Percentiles rank a stretch among this genome's conserved stretches.
Evolutionary conservation across 1,140 invertebrate species (phyloP).

Genomic region (Sycophaga agraensis): DNA sequence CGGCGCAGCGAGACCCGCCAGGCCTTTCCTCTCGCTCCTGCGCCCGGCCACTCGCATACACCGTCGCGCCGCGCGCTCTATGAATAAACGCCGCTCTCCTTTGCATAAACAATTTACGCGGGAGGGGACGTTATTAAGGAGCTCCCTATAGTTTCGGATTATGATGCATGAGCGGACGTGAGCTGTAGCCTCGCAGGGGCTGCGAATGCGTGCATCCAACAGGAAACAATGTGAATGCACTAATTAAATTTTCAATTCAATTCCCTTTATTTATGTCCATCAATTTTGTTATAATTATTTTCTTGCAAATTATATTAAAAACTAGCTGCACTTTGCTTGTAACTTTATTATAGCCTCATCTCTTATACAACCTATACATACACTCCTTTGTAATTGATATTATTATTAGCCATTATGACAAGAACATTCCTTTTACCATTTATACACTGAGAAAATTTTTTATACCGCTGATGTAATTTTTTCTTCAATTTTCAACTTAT

Average conservation of each 20-base stretch:
- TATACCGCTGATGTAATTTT: too few relatives aligned
- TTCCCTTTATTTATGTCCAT: neutral
- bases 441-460: too few relatives aligned
- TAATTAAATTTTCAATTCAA: neutral
- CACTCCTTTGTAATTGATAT: neutral
- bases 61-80: too few relatives aligned
- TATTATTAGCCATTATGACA: neutral
- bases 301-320: too few relatives aligned
- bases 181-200: neutral
- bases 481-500: too few relatives aligned
- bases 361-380: neutral
- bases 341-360: too few relatives aligned
- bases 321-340: too few relatives aligned
- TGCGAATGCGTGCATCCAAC: neutral
- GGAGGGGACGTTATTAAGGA: neutral
- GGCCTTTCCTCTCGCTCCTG: neutral
- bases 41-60: too few relatives aligned
- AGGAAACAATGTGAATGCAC: neutral
- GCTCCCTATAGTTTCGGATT: neutral
- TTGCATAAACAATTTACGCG: conserved; percentile 14
- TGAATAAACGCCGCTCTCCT: neutral
- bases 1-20: neutral
- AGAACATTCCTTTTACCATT: too few relatives aligned
- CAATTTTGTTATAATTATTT: too few relatives aligned
- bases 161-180: conserved; percentile 10